A percentile compares a stretch with the other conserved stretches of the same genome.
These are phyloP conservation scores for Cryptocheilus praepositus DNA, from an alignment of 2,888 invertebrate species.

Conservation along the genomic window DNA sequence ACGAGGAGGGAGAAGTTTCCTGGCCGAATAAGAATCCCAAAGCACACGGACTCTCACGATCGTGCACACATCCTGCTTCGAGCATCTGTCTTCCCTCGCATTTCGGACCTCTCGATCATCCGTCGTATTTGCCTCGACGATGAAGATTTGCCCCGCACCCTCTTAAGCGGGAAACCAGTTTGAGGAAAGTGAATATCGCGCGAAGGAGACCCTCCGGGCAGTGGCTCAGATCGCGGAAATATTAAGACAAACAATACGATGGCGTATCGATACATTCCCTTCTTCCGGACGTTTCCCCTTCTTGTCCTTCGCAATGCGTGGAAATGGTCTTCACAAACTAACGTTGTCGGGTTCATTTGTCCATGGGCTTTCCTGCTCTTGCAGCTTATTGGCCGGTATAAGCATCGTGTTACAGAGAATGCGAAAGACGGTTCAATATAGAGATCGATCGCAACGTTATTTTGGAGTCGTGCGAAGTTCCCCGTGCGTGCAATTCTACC, in stretches of 20 bases:
- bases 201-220: neutral
- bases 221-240: conserved; percentile 20
- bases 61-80: neutral
- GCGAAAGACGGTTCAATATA: neutral
- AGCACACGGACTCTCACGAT: conserved; percentile 15
- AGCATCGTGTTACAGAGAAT: neutral
- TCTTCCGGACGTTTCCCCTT: too few species aligned
- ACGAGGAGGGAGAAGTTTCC: conserved; percentile 36
- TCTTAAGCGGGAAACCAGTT: conserved; percentile 28
- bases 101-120: conserved; percentile 46
- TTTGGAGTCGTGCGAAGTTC: too few species aligned
- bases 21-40: conserved; percentile 23
- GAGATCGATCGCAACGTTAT: too few species aligned
- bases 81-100: conserved; percentile 45
- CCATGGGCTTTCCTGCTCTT: too few species aligned
- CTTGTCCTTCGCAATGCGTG: too few species aligned
- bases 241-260: conserved; percentile 30
- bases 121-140: conserved; percentile 30
- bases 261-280: neutral
- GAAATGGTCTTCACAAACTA: too few species aligned
- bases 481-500: neutral
- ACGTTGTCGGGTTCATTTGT: too few species aligned
- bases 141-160: conserved; percentile 11
- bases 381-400: too few species aligned
- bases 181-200: conserved; percentile 9